phyloP scores from a whole-genome alignment of 2,113 vertebrate species.

The Xenus cinereus region DNA sequence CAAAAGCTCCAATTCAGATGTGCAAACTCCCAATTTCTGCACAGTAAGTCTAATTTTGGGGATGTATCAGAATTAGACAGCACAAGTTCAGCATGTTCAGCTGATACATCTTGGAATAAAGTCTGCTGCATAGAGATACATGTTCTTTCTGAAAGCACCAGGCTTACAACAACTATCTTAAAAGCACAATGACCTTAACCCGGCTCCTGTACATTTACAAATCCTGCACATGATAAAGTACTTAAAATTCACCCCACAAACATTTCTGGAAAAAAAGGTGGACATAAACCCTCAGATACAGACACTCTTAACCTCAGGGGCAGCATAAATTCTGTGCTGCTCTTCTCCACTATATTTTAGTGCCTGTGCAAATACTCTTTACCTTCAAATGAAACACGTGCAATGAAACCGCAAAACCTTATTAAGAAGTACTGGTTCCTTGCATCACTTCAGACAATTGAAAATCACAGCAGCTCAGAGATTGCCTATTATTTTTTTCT shows the following conservation, averaged over 20 bases:
- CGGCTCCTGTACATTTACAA: background rate
- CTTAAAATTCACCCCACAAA: conserved; percentile 32
- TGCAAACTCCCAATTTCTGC: background rate
- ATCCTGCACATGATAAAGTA: background rate
- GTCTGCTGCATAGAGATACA: background rate
- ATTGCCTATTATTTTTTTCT: background rate
- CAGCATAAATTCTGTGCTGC: background rate
- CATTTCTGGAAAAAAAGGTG: background rate
- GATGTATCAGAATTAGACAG: background rate
- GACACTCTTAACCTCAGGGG: background rate
- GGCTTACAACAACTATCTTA: background rate
- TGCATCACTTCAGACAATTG: conserved; percentile 8
- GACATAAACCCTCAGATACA: background rate
- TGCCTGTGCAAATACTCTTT: conserved; percentile 6
- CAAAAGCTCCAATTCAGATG: background rate
- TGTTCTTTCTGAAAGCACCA: background rate
- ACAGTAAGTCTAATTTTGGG: background rate
- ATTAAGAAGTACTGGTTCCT: background rate
- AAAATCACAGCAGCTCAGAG: background rate
- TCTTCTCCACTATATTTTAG: background rate
- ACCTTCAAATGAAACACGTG: background rate
- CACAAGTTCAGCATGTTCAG: background rate
- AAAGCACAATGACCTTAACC: background rate
- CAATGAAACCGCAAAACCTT: background rate
- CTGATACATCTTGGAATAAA: background rate